A percentile compares a stretch with the other conserved stretches of the same genome.
Conservation (phyloP, 1,140 invertebrate genomes). For the Drosophila nasuta region DNA sequence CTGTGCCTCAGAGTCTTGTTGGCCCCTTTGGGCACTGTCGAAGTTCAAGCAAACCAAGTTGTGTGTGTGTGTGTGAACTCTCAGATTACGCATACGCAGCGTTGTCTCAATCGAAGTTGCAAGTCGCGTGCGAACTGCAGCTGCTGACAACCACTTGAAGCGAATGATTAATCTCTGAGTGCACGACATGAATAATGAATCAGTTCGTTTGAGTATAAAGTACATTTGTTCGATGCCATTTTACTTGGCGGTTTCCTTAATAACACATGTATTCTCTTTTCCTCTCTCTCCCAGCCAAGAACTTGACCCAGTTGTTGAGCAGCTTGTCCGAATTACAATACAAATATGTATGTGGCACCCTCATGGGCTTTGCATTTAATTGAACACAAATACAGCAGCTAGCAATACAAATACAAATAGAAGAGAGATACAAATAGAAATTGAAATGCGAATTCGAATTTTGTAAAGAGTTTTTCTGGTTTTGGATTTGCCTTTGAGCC, state of each 20-base stretch:
- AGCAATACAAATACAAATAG: no score
- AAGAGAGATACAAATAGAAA: constrained; percentile 3
- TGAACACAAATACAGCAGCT: constrained; percentile 15
- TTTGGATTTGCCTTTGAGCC: constrained; percentile 10
- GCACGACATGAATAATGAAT: constrained; percentile 22
- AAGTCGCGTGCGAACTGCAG: neutral
- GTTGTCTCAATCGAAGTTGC: constrained; percentile 6
- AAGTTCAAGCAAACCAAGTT: constrained; percentile 12
- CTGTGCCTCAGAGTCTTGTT: no score
- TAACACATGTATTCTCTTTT: neutral
- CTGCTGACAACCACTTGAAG: neutral
- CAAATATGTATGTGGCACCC: neutral
- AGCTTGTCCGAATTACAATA: neutral
- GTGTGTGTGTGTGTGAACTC: neutral
- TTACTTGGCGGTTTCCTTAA: neutral
- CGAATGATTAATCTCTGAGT: constrained; percentile 17
- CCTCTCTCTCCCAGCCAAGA: neutral
- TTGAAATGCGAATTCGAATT: constrained; percentile 6
- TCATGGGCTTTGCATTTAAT: constrained; percentile 15
- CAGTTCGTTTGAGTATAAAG: neutral
- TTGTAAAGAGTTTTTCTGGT: constrained; percentile 19
- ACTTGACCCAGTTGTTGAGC: constrained; percentile 10
- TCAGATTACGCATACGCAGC: neutral
- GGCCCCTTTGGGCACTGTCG: no score
- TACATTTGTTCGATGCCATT: neutral